phyloP scores from a whole-genome alignment of 2,797 vertebrate genomes.

The Syngnathus acus region DNA sequence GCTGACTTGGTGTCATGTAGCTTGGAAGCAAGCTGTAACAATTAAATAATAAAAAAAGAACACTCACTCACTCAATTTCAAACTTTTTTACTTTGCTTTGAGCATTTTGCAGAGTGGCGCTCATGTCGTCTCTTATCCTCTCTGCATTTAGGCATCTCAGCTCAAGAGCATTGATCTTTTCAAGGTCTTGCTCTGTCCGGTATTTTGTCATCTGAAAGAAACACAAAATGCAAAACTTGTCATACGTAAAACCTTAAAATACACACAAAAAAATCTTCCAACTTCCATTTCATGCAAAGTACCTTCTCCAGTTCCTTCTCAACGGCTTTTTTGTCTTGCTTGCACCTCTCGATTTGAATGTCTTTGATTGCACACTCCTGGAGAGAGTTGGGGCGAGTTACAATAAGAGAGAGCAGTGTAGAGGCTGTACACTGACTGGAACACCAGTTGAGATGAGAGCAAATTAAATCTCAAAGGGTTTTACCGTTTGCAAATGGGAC shows the following conservation, averaged over 20 bases:
- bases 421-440: background rate
- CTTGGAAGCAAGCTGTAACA: background rate
- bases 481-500: slow-evolving; percentile 82
- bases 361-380: slow-evolving; percentile 88
- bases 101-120: slow-evolving; percentile 76
- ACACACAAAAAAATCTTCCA: background rate
- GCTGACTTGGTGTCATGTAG: background rate
- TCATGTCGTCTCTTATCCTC: slow-evolving; percentile 78
- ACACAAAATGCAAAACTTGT: background rate
- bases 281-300: background rate
- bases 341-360: slow-evolving; percentile 76
- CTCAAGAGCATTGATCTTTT: slow-evolving; percentile 83
- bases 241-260: background rate
- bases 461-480: background rate
- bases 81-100: slow-evolving; percentile 82
- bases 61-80: slow-evolving; percentile 80
- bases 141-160: slow-evolving; percentile 83
- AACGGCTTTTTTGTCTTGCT: slow-evolving; percentile 82
- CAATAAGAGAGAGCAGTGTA: background rate
- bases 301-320: slow-evolving; percentile 94
- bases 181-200: slow-evolving; percentile 71
- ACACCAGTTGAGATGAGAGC: background rate
- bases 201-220: background rate
- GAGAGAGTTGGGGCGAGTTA: slow-evolving; percentile 4
- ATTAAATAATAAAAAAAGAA: background rate